These are phyloP conservation scores for Andinoacara biseriatus DNA, from an alignment of 2,113 vertebrate genomes.

Conservation along the genomic window DNA sequence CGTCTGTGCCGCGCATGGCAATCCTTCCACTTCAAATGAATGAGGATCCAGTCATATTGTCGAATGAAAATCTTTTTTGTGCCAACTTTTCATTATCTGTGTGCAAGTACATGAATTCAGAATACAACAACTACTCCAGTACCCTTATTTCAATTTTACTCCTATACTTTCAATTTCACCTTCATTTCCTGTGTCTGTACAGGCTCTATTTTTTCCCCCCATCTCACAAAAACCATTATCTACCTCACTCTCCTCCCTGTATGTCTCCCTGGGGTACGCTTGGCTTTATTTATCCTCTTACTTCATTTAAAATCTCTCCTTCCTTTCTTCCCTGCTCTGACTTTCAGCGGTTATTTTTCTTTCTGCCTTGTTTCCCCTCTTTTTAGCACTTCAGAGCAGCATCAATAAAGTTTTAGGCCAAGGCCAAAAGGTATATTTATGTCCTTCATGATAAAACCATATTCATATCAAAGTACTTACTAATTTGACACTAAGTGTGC, in stretches of 20 bases:
- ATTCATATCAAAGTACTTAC: constrained; percentile 1
- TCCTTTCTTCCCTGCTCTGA: not conserved
- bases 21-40: not conserved
- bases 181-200: constrained; percentile 53
- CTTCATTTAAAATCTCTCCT: constrained; percentile 32
- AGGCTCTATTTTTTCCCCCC: constrained; percentile 14
- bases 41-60: not conserved
- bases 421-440: constrained; percentile 4
- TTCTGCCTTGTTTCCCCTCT: not conserved
- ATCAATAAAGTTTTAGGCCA: constrained; percentile 3
- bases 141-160: constrained; percentile 53
- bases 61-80: not conserved
- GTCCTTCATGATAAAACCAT: constrained; percentile 9
- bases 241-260: constrained; percentile 7
- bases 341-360: constrained; percentile 17
- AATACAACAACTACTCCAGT: constrained; percentile 14
- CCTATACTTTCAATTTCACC: constrained; percentile 56
- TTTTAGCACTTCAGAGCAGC: constrained; percentile 10
- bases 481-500: not conserved
- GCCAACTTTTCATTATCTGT: constrained; percentile 8
- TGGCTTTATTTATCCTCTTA: constrained; percentile 46
- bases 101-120: not conserved
- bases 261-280: constrained; percentile 23
- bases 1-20: not conserved
- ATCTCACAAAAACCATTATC: constrained; percentile 55